Evolutionary conservation across 1,140 invertebrate species (phyloP).

Genomic region (Pseudomyrmex cubaensis): DNA sequence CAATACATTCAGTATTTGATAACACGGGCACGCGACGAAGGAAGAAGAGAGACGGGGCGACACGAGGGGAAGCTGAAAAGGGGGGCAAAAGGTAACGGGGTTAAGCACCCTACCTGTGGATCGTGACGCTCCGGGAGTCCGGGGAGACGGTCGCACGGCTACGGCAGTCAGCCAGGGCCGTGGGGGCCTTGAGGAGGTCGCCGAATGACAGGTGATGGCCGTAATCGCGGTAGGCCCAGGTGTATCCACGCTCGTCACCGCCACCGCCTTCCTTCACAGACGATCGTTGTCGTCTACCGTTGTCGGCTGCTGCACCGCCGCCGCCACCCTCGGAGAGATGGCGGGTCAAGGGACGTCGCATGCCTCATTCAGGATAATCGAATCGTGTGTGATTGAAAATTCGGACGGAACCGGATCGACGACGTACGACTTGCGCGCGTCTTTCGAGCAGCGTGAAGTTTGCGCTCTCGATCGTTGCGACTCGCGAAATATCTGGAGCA

Average conservation of each 20-base stretch:
- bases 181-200: conserved; percentile 82
- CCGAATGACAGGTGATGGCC: conserved; percentile 80
- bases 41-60: not conserved
- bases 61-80: not conserved
- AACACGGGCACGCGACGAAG: not conserved
- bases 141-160: conserved; percentile 76
- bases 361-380: conserved; percentile 60
- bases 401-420: conserved; percentile 36
- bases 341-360: conserved; percentile 82
- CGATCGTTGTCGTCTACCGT: conserved; percentile 69
- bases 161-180: conserved; percentile 71
- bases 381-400: not conserved
- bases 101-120: conserved; percentile 78
- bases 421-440: conserved; percentile 30
- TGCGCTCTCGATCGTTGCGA: not conserved
- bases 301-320: conserved; percentile 52
- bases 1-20: too few species aligned
- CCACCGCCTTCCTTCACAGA: conserved; percentile 69
- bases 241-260: conserved; percentile 73
- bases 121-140: conserved; percentile 74
- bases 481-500: not conserved
- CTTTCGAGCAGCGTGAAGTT: not conserved
- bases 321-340: conserved; percentile 83
- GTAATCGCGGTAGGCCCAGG: conserved; percentile 79
- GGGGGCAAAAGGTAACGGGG: conserved; percentile 43